These are phyloP conservation scores for Heteromyza rotundicornis DNA, from an alignment of 2,888 invertebrate species.

Conservation along the genomic window DNA sequence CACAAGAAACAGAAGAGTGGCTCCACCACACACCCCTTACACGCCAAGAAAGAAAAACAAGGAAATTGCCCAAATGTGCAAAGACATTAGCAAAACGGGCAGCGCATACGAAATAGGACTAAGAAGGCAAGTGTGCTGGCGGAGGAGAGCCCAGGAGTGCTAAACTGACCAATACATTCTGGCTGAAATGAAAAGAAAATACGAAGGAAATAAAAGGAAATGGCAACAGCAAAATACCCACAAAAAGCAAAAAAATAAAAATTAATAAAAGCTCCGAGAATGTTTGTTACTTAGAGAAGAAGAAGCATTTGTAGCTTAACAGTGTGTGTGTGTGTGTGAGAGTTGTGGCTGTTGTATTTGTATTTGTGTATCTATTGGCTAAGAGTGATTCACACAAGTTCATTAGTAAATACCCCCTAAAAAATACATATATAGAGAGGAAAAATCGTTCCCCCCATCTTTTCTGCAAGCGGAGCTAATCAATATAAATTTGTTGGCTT, in stretches of 20 bases:
- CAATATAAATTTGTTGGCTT: background rate
- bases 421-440: no score
- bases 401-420: no score
- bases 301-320: no score
- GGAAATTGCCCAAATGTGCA: conserved; percentile 49
- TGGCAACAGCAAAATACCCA: background rate
- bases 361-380: no score
- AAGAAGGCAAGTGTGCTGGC: background rate
- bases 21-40: background rate
- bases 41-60: background rate
- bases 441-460: no score
- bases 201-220: background rate
- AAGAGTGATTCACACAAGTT: no score
- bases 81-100: conserved; percentile 42
- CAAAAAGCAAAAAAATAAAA: background rate
- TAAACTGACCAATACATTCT: background rate
- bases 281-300: no score
- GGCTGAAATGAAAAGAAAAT: background rate
- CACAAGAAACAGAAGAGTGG: background rate
- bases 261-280: no score
- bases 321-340: no score
- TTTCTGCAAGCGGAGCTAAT: no score
- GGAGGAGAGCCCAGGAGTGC: no score
- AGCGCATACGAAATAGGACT: conserved; percentile 44
- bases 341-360: no score